Percentiles rank a stretch among this genome's conserved stretches.
Evolutionary conservation across 2,888 invertebrate genomes (phyloP).

Genomic region (Clusia tigrina): DNA sequence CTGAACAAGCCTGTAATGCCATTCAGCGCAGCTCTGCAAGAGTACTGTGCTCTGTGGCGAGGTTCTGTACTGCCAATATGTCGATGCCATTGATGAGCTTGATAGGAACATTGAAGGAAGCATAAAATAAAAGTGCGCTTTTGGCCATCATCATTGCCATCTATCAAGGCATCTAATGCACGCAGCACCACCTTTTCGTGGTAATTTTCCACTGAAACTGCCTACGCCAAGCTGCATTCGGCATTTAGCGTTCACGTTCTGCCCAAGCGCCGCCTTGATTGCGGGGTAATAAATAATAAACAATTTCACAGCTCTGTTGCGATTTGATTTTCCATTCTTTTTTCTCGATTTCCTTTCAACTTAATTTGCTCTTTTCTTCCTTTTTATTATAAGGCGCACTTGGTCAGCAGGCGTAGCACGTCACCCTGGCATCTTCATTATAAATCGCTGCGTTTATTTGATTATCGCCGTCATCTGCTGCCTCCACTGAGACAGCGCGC

Average conservation of each 20-base stretch:
- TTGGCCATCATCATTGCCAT: not conserved
- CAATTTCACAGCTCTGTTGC: slow-evolving; percentile 29
- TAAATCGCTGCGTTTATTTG: slow-evolving; percentile 54
- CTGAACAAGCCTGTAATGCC: too few relatives aligned
- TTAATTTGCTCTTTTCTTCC: too few relatives aligned
- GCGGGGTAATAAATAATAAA: slow-evolving; percentile 41
- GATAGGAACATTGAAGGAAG: too few relatives aligned
- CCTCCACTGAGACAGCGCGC: not conserved
- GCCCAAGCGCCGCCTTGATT: slow-evolving; percentile 24
- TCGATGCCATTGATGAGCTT: too few relatives aligned
- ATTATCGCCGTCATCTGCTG: slow-evolving; percentile 38
- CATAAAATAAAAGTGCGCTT: not conserved
- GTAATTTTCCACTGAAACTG: slow-evolving; percentile 25
- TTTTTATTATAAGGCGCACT: slow-evolving; percentile 11
- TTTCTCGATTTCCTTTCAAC: too few relatives aligned
- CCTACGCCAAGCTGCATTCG: slow-evolving; percentile 24
- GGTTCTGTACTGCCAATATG: too few relatives aligned
- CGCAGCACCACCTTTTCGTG: slow-evolving; percentile 26
- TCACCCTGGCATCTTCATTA: slow-evolving; percentile 49
- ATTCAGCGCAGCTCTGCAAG: too few relatives aligned
- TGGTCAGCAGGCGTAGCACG: not conserved
- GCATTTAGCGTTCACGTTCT: slow-evolving; percentile 15
- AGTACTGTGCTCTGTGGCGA: too few relatives aligned
- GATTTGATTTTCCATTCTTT: slow-evolving; percentile 24
- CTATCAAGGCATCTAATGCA: slow-evolving; percentile 7